These are phyloP conservation scores for Oryzias dopingdopingensis DNA, from an alignment of 2,797 vertebrate genomes.

Conservation along the genomic window DNA sequence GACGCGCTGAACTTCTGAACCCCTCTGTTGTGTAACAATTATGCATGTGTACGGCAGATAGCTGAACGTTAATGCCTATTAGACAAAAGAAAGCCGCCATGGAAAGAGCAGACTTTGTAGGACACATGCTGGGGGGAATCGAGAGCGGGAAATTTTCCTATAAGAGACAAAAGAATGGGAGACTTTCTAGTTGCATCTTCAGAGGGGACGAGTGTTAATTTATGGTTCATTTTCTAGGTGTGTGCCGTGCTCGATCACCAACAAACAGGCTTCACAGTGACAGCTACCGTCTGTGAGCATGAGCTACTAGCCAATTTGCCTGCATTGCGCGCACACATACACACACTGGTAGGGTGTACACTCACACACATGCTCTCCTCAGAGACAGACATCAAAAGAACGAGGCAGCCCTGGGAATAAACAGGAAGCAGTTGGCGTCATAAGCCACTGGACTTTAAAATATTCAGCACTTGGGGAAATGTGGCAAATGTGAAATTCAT, in stretches of 20 bases:
- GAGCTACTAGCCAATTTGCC: constrained; percentile 53
- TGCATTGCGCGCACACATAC: constrained; percentile 18
- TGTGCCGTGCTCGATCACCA: constrained; percentile 16
- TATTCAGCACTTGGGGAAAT: constrained; percentile 10
- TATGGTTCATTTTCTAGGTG: constrained; percentile 15
- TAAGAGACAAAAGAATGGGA: no score
- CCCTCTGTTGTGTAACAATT: no score
- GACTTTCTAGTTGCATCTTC: constrained; percentile 9
- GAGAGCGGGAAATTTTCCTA: no score
- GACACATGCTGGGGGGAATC: no score
- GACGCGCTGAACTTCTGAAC: no score
- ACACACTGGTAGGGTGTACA: not conserved
- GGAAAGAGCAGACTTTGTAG: no score
- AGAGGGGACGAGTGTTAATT: constrained; percentile 32
- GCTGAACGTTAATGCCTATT: no score
- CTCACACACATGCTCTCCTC: constrained; percentile 17
- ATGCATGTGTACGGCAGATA: no score
- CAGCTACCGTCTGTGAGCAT: constrained; percentile 51
- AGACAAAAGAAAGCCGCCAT: no score
- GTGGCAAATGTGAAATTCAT: constrained; percentile 2
- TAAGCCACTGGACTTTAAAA: constrained; percentile 17
- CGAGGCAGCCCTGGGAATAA: constrained; percentile 27
- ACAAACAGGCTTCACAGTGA: constrained; percentile 43
- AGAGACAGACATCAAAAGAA: constrained; percentile 47
- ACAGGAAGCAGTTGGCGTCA: constrained; percentile 37